Base-by-base conservation (phyloP, 2,113 vertebrate genomes). In the Colinus virginianus region DNA sequence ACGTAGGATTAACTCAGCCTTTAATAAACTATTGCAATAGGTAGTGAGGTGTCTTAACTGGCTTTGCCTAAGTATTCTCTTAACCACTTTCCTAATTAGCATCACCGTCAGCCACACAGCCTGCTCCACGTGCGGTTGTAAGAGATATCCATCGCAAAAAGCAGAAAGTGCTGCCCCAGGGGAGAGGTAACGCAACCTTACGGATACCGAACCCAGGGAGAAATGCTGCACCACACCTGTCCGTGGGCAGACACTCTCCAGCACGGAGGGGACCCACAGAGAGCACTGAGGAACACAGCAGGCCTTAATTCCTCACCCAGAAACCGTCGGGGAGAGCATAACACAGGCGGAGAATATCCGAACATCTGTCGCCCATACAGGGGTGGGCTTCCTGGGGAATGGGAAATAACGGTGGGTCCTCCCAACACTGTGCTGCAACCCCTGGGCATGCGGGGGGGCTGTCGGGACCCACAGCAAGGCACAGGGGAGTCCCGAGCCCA, bases 231-330 rank as follows among this genome's bases (percentile, higher is more conserved):
- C 30, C 66, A 61, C 75, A 92, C 59, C 88, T 89, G 59, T 15
- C 62, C 1, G 3, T 0, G 38, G 66, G 42, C 84, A 48, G 26
- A 36, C 6, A 5, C 0, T 3, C 42, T 11, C 21, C 1, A 3
- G 20, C 18, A 3, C 0, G 2, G 58, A 2, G 13, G 42, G 38
- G 40, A 62, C 11, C 15, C 76, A 21, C 28, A 58, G 55, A n/a
- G 30, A n/a, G 30, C 30, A 30, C 10, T 9, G 26, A 16, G 28
- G 5, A 18, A 56, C 17, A 28, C 30, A 56, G 30, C 55, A 2
- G 66, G n/a, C 12, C 63, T 38, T 11, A 1, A 56, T 91, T 94
- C 87, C 93, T 96, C 88, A 42, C 18, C 49, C 83, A 63, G 82
- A 51, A 90, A 48, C 68, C 23, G 3, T 0, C 14, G 2, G n/a